phyloP scores from a whole-genome alignment of 2,113 vertebrate genomes.

The Notarius lentiginosus region DNA sequence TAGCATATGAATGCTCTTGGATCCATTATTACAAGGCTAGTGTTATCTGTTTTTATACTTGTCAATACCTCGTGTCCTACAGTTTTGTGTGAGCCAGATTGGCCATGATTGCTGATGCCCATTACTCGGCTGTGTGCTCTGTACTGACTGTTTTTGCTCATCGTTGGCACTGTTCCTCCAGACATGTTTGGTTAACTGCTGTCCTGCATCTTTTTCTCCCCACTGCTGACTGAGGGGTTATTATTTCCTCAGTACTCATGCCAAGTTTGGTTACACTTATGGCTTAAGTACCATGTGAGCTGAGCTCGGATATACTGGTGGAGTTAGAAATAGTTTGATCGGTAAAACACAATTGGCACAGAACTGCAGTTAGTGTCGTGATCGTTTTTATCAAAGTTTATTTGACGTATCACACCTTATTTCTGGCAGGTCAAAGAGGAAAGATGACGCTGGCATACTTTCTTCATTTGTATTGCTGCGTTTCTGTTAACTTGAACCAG shows the following conservation, averaged over 20 bases:
- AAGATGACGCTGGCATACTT: background rate
- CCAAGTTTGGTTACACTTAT: background rate
- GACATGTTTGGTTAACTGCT: background rate
- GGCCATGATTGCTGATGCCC: background rate
- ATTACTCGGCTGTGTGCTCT: constrained; percentile 7
- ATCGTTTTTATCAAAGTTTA: background rate
- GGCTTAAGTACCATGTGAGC: background rate
- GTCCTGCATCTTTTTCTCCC: background rate
- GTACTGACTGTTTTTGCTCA: background rate
- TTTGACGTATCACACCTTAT: background rate
- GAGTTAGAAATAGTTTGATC: background rate
- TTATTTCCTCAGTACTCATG: background rate
- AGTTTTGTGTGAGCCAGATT: background rate
- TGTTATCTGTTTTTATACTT: background rate
- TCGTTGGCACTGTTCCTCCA: background rate
- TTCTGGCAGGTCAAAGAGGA: background rate
- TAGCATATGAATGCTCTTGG: background rate
- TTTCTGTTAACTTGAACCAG: background rate
- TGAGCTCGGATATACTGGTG: background rate
- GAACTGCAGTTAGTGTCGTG: background rate
- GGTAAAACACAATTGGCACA: background rate
- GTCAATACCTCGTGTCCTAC: background rate
- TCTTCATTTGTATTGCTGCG: background rate
- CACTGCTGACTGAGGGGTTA: background rate
- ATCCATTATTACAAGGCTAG: background rate